These are phyloP conservation scores for Nymphalis c-album DNA, from an alignment of 2,888 invertebrate species.

Conservation along the genomic window DNA sequence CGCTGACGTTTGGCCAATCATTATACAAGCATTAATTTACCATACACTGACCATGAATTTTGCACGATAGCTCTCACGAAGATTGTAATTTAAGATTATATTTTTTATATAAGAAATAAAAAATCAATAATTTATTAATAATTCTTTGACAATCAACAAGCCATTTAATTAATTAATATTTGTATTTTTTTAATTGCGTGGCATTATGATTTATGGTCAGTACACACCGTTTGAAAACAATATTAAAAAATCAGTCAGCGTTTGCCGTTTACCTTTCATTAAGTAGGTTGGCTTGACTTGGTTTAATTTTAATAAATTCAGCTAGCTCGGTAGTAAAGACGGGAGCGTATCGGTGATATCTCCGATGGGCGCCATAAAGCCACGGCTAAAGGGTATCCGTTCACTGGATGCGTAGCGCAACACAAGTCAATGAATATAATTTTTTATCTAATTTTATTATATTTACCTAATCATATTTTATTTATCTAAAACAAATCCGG, in stretches of 20 bases:
- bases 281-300: slow-evolving; percentile 25
- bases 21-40: slow-evolving; percentile 51
- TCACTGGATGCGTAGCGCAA: slow-evolving; percentile 4
- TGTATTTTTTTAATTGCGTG: no score
- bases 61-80: slow-evolving; percentile 10
- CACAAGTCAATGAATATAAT: not conserved
- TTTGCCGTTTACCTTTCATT: slow-evolving; percentile 19
- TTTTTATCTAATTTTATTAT: not conserved
- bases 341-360: slow-evolving; percentile 45
- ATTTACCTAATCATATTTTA: no score
- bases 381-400: slow-evolving; percentile 33
- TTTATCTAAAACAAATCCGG: no score
- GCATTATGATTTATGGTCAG: no score
- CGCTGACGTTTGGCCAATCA: slow-evolving; percentile 45
- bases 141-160: not conserved
- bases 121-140: not conserved
- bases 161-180: not conserved
- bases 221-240: not conserved
- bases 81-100: slow-evolving; percentile 10
- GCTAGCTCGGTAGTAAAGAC: slow-evolving; percentile 34
- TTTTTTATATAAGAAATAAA: not conserved
- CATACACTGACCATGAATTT: slow-evolving; percentile 14
- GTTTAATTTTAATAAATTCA: slow-evolving; percentile 34
- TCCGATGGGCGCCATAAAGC: slow-evolving; percentile 39
- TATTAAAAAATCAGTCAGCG: not conserved